A percentile compares a stretch with the other conserved stretches of the same genome.
phyloP scores from a whole-genome alignment of 2,888 invertebrate genomes.

The Prosopocoilus inquinatus region DNA sequence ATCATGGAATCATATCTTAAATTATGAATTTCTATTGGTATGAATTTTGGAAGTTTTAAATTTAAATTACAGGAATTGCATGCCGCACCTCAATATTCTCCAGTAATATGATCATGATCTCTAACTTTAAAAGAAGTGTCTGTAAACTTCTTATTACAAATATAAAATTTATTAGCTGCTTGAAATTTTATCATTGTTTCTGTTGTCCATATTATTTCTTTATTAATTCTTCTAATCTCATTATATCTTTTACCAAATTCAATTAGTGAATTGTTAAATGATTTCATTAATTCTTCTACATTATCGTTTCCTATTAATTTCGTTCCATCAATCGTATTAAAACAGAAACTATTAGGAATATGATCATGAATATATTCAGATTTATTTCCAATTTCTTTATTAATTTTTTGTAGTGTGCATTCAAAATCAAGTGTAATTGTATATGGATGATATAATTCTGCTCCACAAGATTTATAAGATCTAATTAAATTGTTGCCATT shows the following conservation, averaged over 20 bases:
- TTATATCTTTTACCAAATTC: too few species aligned
- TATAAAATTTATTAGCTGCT: too few species aligned
- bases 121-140: too few species aligned
- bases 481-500: not conserved
- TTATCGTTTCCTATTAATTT: too few species aligned
- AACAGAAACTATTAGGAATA: not conserved
- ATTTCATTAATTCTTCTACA: too few species aligned
- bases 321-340: not conserved
- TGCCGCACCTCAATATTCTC: not conserved
- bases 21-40: constrained; percentile 3
- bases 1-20: constrained; percentile 5
- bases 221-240: too few species aligned
- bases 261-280: too few species aligned
- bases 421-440: too few species aligned
- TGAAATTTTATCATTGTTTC: not conserved
- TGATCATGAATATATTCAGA: not conserved
- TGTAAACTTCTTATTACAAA: too few species aligned
- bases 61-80: constrained; percentile 5
- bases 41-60: not conserved
- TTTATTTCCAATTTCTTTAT: too few species aligned
- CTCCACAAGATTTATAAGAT: not conserved
- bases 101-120: too few species aligned
- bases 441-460: too few species aligned
- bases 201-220: not conserved
- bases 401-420: not conserved